phyloP scores from a whole-genome alignment of 2,113 vertebrate species.

The Epinephelus cyanopodus region DNA sequence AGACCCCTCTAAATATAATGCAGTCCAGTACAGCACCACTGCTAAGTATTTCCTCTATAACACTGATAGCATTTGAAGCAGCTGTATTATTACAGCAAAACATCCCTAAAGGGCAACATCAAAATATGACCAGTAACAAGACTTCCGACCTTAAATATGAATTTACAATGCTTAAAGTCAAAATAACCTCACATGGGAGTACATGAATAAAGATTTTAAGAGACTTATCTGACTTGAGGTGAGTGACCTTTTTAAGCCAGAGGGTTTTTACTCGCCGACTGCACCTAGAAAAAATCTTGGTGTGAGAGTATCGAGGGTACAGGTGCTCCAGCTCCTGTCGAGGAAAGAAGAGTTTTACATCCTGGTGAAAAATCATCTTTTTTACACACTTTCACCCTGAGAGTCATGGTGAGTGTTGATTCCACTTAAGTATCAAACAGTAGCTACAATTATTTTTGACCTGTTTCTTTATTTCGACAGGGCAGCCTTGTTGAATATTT shows the following conservation, averaged over 20 bases:
- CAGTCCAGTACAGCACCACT: background rate
- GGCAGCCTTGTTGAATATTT: conserved; percentile 45
- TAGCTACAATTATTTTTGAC: conserved; percentile 28
- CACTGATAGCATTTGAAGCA: background rate
- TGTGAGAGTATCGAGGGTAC: background rate
- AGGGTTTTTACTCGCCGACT: too few relatives aligned
- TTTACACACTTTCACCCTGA: conserved; percentile 13
- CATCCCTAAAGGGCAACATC: background rate
- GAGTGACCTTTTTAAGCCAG: background rate
- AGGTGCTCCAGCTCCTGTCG: background rate
- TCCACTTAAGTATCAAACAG: conserved; percentile 40
- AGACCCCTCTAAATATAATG: background rate
- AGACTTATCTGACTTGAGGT: background rate
- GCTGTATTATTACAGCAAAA: background rate
- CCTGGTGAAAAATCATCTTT: background rate
- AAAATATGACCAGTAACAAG: background rate
- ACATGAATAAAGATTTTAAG: background rate
- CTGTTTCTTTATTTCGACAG: conserved; percentile 8
- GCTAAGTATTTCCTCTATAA: background rate
- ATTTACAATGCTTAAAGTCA: background rate
- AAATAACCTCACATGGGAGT: background rate
- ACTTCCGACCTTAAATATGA: background rate
- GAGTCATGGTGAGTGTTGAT: background rate
- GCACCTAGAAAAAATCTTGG: too few relatives aligned
- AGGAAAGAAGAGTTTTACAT: background rate